Percentiles rank a stretch among this genome's conserved stretches.
Conservation (phyloP, 2,113 vertebrate genomes). For the Pungitius pungitius region DNA sequence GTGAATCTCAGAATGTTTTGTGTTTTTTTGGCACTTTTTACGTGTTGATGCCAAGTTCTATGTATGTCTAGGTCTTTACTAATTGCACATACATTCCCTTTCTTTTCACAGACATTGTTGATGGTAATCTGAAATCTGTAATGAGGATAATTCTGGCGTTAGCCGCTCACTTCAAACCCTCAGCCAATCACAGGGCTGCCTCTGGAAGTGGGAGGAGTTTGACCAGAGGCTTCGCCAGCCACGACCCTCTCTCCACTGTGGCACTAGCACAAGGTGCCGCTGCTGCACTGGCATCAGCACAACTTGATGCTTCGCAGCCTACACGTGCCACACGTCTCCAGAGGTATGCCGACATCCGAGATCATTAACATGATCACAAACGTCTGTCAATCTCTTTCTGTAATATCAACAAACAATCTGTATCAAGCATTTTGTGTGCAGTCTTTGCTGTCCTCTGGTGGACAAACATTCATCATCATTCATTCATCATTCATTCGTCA, state of each 20-base stretch:
- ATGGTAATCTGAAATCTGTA: conserved; percentile 95
- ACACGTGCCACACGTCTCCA: conserved; percentile 80
- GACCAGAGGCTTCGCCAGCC: conserved; percentile 57
- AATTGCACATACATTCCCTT: conserved; percentile 5
- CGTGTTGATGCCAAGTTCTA: neutral
- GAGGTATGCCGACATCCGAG: conserved; percentile 77
- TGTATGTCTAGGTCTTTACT: neutral
- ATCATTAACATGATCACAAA: neutral
- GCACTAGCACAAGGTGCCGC: conserved; percentile 90
- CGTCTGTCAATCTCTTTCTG: neutral
- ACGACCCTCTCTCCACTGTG: conserved; percentile 87
- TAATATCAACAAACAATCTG: neutral
- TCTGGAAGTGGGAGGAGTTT: conserved; percentile 59
- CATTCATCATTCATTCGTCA: neutral
- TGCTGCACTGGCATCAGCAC: conserved; percentile 87
- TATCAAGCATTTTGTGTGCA: neutral
- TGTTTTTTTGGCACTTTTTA: neutral
- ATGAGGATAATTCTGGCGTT: conserved; percentile 96
- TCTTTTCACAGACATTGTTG: conserved; percentile 87
- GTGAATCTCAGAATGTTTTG: conserved; percentile 63
- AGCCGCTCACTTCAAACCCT: conserved; percentile 96
- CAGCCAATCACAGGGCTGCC: conserved; percentile 73
- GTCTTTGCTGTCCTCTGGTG: conserved; percentile 60
- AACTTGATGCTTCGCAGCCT: conserved; percentile 86
- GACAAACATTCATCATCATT: too few relatives aligned